A percentile compares a stretch with the other conserved stretches of the same genome.
Conservation (phyloP, 1,140 invertebrate species). For the Orius insidiosus region DNA sequence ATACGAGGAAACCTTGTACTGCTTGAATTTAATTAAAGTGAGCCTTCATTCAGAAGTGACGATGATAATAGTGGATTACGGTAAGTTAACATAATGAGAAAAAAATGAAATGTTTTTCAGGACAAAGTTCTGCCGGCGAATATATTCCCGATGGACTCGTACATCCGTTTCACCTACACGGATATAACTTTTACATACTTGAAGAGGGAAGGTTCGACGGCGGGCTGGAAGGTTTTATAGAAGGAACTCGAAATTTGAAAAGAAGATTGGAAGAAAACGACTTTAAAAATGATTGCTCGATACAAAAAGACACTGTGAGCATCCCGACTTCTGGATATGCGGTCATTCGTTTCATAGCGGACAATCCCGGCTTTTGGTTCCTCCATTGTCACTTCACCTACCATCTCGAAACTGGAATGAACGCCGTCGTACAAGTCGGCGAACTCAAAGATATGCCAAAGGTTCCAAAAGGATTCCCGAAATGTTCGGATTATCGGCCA, state of each 20-base stretch:
- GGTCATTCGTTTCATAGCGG: constrained; percentile 29
- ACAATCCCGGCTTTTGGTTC: constrained; percentile 37
- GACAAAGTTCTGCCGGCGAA: too few species aligned
- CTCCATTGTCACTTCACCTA: constrained; percentile 34
- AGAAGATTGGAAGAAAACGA: background rate
- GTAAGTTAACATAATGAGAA: constrained; percentile 11
- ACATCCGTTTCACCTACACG: constrained; percentile 81
- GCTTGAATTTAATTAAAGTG: constrained; percentile 14
- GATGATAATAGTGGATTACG: constrained; percentile 14
- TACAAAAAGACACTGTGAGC: constrained; percentile 72
- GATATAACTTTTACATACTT: constrained; percentile 59
- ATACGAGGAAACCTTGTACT: constrained; percentile 9
- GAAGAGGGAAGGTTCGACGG: constrained; percentile 11
- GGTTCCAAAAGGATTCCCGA: constrained; percentile 28
- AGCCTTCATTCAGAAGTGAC: constrained; percentile 14
- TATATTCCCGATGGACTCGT: constrained; percentile 30
- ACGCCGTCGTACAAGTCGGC: constrained; percentile 29
- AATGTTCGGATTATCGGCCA: constrained; percentile 22
- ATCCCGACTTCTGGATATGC: constrained; percentile 77
- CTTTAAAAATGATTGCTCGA: constrained; percentile 53
- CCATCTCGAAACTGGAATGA: constrained; percentile 32
- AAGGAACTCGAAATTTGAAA: background rate
- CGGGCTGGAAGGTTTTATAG: background rate
- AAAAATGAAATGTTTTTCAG: background rate
- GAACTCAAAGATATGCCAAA: constrained; percentile 25